Percentiles rank a stretch among this genome's conserved stretches.
Evolutionary conservation across 1,140 invertebrate species (phyloP).

Genomic region (Apis laboriosa): DNA sequence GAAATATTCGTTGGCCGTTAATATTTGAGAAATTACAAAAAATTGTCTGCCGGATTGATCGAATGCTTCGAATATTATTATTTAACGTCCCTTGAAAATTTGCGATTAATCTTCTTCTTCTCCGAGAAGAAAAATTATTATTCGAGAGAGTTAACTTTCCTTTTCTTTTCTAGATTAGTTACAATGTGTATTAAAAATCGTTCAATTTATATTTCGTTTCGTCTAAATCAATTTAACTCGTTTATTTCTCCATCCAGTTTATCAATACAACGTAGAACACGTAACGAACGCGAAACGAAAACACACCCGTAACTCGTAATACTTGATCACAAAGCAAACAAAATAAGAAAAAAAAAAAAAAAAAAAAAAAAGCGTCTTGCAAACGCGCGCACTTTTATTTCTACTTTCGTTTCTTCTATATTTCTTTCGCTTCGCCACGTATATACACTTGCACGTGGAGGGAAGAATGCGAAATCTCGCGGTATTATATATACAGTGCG

Average conservation of each 20-base stretch:
- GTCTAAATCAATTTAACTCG: no score
- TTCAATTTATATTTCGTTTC: no score
- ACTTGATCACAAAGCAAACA: no score
- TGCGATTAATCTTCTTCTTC: background rate
- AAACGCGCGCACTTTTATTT: no score
- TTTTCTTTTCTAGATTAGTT: no score
- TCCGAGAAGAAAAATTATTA: background rate
- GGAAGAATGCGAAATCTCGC: background rate
- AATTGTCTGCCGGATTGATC: no score
- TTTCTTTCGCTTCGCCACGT: background rate
- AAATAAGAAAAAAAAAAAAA: no score
- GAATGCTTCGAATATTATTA: background rate
- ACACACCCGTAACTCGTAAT: background rate
- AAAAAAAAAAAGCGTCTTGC: no score
- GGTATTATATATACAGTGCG: background rate
- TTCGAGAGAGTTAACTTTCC: background rate
- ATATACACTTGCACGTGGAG: background rate
- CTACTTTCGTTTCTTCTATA: no score
- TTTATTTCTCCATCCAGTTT: no score
- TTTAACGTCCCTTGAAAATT: background rate
- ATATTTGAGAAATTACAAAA: background rate
- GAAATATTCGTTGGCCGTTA: background rate
- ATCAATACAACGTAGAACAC: no score
- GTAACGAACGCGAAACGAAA: background rate
- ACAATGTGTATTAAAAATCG: no score